Conservation (phyloP, 2,888 invertebrate genomes). For the Odontocolon sp. region DNA sequence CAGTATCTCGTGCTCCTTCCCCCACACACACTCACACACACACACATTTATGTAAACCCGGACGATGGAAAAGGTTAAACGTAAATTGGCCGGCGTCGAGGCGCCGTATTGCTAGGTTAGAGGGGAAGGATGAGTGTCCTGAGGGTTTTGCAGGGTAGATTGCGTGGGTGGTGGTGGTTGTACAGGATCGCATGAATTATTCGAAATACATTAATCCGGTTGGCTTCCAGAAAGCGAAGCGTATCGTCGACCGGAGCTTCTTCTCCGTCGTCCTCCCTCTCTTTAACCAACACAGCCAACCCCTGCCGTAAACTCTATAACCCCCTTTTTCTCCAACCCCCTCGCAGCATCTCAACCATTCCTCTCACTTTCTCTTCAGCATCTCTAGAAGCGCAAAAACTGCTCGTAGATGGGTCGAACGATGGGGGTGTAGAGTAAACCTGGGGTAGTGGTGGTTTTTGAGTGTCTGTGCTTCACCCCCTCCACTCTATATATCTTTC, state of each 20-base stretch:
- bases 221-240: constrained; percentile 66
- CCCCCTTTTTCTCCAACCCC: not conserved
- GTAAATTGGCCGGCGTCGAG: constrained; percentile 59
- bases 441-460: not conserved
- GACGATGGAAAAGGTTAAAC: constrained; percentile 46
- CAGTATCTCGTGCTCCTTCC: not conserved
- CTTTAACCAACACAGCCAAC: not conserved
- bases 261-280: constrained; percentile 39
- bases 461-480: constrained; percentile 28
- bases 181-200: constrained; percentile 68
- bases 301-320: not conserved
- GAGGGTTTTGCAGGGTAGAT: constrained; percentile 13
- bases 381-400: constrained; percentile 7
- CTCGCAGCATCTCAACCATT: not conserved
- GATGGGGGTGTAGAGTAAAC: not conserved
- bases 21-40: not conserved
- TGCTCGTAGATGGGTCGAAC: constrained; percentile 8
- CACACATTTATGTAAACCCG: constrained; percentile 35
- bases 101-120: constrained; percentile 21
- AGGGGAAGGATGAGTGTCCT: not conserved
- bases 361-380: not conserved
- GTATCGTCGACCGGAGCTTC: constrained; percentile 33
- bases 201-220: constrained; percentile 73
- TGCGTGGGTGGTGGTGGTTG: constrained; percentile 36
- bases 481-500: constrained; percentile 21